Conservation (phyloP, 2,888 invertebrate species). For the Griposia aprilina region DNA sequence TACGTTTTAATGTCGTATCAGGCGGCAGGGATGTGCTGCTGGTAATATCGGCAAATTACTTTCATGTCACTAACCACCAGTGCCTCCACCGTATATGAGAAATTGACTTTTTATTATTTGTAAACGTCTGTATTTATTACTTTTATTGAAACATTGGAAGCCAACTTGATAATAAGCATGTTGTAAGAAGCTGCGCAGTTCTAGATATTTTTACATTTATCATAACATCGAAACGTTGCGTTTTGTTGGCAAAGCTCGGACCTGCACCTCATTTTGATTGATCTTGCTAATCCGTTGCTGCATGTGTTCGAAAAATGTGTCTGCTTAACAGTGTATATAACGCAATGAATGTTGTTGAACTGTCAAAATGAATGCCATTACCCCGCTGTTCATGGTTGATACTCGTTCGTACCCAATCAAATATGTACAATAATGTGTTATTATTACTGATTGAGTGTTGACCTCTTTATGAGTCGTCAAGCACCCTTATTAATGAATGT, state of each 20-base stretch:
- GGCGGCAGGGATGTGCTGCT: slow-evolving; percentile 17
- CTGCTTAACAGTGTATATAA: too few relatives aligned
- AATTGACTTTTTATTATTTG: slow-evolving; percentile 27
- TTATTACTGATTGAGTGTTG: slow-evolving; percentile 48
- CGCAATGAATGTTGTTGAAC: too few relatives aligned
- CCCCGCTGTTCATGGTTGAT: background rate
- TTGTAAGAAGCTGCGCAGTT: slow-evolving; percentile 13
- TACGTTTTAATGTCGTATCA: slow-evolving; percentile 38
- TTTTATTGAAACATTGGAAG: slow-evolving; percentile 31
- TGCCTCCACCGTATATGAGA: slow-evolving; percentile 22
- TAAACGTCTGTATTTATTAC: background rate
- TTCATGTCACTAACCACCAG: slow-evolving; percentile 60
- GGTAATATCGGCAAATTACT: slow-evolving; percentile 68
- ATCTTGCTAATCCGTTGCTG: too few relatives aligned
- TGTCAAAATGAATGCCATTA: too few relatives aligned
- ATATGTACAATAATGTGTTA: slow-evolving; percentile 51
- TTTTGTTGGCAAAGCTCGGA: slow-evolving; percentile 20
- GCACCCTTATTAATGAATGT: slow-evolving; percentile 36
- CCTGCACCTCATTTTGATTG: background rate
- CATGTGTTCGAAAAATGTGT: too few relatives aligned
- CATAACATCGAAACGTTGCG: background rate
- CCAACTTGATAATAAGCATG: slow-evolving; percentile 15
- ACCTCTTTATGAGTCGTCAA: slow-evolving; percentile 31
- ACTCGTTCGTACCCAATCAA: slow-evolving; percentile 36
- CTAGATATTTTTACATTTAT: slow-evolving; percentile 23